phyloP scores from a whole-genome alignment of 2,113 vertebrate genomes.

The Barnardius zonarius region DNA sequence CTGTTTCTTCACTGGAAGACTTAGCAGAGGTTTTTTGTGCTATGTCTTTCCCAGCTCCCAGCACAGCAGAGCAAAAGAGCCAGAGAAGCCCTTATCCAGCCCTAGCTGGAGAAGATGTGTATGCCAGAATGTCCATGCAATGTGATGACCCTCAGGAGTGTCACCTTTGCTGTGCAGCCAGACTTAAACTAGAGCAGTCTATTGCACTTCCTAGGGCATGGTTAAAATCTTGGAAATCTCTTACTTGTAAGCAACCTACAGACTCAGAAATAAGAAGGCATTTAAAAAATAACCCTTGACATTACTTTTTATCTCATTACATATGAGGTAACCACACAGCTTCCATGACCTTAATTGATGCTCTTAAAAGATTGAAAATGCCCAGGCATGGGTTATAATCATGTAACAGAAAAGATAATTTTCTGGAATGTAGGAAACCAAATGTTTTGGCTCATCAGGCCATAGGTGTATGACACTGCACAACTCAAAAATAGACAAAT shows the following conservation, averaged over 20 bases:
- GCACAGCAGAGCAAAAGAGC: not conserved
- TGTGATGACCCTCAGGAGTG: not conserved
- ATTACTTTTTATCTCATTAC: not conserved
- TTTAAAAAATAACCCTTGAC: not conserved
- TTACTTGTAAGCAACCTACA: not conserved
- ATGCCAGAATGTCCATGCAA: not conserved
- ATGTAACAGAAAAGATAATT: not conserved
- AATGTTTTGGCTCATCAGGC: not conserved
- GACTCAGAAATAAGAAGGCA: not conserved
- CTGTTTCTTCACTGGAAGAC: not conserved
- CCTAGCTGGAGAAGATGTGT: not conserved
- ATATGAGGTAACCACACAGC: not conserved
- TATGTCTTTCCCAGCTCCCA: not conserved
- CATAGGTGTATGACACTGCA: not conserved
- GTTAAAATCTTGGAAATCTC: not conserved
- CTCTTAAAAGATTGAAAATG: not conserved
- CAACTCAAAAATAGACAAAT: not conserved
- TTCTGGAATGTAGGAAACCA: not conserved
- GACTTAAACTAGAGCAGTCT: not conserved
- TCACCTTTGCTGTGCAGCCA: not conserved
- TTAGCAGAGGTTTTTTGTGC: not conserved
- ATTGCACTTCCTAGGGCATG: not conserved
- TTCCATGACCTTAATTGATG: not conserved
- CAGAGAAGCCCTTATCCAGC: no score
- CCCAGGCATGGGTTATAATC: not conserved